These are phyloP conservation scores for Zingel zingel DNA, from an alignment of 2,113 vertebrate genomes.

Conservation along the genomic window DNA sequence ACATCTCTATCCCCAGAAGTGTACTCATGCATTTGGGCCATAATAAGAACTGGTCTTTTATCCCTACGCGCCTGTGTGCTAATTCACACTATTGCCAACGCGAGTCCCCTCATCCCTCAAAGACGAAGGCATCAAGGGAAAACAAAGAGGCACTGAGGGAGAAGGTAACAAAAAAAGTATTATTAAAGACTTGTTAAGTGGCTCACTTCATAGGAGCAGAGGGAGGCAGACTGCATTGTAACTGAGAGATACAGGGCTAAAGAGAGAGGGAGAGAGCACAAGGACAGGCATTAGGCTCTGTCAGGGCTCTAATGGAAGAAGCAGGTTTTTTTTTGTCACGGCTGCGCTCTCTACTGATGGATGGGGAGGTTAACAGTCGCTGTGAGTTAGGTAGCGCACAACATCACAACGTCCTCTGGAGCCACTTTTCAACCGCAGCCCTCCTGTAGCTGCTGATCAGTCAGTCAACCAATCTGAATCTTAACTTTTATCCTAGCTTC, in stretches of 20 bases:
- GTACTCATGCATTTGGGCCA: conserved; percentile 72
- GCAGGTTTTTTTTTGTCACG: conserved; percentile 73
- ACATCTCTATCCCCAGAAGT: conserved; percentile 75
- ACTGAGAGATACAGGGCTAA: conserved; percentile 34
- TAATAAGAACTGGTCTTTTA: conserved; percentile 74
- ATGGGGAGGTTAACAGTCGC: conserved; percentile 70
- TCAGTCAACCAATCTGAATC: conserved; percentile 34
- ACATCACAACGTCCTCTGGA: conserved; percentile 51
- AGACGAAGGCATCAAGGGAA: conserved; percentile 54
- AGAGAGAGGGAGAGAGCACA: conserved; percentile 36
- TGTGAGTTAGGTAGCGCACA: conserved; percentile 56
- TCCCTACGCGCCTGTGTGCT: conserved; percentile 61
- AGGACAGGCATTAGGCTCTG: conserved; percentile 64
- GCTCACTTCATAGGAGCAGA: conserved; percentile 42
- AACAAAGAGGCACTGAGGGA: conserved; percentile 43
- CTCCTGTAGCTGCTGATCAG: conserved; percentile 48
- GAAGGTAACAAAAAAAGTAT: conserved; percentile 34
- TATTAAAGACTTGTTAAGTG: conserved; percentile 49
- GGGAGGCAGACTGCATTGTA: conserved; percentile 45
- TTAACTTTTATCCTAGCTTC: conserved; percentile 23
- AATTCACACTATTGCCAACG: conserved; percentile 63
- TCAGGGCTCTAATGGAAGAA: conserved; percentile 76
- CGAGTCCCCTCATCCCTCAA: conserved; percentile 52
- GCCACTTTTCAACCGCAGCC: conserved; percentile 27
- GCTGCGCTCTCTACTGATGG: conserved; percentile 73